A percentile compares a stretch with the other conserved stretches of the same genome.
Conservation (phyloP, 2,113 vertebrate species). For the Pachycephala philippinensis region DNA sequence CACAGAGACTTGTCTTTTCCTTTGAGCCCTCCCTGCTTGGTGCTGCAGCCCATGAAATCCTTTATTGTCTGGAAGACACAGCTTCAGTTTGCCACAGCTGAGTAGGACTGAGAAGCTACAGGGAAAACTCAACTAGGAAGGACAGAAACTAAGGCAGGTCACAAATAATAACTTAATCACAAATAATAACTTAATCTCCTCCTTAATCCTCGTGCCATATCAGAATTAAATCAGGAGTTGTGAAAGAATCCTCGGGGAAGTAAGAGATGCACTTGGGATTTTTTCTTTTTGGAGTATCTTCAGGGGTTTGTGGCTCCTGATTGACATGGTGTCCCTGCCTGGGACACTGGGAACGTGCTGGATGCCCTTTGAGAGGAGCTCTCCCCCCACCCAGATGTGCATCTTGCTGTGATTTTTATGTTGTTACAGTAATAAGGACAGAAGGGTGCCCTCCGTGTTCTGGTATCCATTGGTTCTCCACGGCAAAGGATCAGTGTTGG, state of each 20-base stretch:
- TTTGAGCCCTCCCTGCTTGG: background rate
- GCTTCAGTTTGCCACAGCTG: background rate
- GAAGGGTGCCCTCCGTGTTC: background rate
- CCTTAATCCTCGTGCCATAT: background rate
- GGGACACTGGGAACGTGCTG: background rate
- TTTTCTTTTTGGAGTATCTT: background rate
- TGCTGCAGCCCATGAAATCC: background rate
- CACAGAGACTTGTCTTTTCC: background rate
- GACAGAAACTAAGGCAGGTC: background rate
- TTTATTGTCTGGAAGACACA: background rate
- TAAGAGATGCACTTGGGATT: background rate
- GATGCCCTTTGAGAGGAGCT: background rate
- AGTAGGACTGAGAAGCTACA: background rate
- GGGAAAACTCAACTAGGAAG: background rate
- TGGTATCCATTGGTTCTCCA: background rate
- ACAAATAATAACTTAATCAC: background rate
- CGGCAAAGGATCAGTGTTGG: background rate
- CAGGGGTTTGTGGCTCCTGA: background rate
- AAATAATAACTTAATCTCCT: background rate
- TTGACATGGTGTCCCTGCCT: background rate
- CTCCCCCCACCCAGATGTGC: rapidly evolving
- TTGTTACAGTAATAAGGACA: background rate
- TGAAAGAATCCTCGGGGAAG: background rate
- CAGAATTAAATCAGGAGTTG: background rate
- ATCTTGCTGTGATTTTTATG: background rate